These are phyloP conservation scores for Psophia crepitans DNA, from an alignment of 2,113 vertebrate genomes.

Conservation along the genomic window DNA sequence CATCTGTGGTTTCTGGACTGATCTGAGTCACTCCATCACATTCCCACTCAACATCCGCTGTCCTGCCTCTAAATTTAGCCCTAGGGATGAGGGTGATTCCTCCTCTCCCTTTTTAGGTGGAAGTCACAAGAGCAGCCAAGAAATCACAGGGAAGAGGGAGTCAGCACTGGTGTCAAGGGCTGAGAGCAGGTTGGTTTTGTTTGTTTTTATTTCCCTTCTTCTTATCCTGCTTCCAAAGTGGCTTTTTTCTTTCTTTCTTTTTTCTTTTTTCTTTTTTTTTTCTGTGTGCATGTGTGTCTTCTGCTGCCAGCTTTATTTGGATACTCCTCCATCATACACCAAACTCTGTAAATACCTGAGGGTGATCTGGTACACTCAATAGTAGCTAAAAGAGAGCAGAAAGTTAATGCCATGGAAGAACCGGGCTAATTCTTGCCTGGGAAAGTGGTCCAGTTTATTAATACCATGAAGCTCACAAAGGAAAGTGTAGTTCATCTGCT, in stretches of 20 bases:
- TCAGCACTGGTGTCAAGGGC: not conserved
- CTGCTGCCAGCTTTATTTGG: not conserved
- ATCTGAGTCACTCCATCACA: not conserved
- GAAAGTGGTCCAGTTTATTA: not conserved
- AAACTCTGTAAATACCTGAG: not conserved
- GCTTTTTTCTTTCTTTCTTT: not conserved
- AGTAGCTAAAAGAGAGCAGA: not conserved
- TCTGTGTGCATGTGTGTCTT: not conserved
- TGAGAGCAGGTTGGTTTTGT: not conserved
- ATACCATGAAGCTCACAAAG: not conserved
- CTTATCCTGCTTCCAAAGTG: not conserved
- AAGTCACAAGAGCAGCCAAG: not conserved
- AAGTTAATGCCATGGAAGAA: not conserved
- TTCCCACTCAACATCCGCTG: rapidly evolving
- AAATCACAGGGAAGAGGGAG: not conserved
- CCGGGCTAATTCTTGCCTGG: not conserved
- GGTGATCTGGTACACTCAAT: not conserved
- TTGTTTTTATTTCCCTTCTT: not conserved
- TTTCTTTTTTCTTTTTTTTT: not conserved
- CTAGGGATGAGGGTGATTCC: not conserved
- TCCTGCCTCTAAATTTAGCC: not conserved
- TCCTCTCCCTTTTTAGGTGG: not conserved
- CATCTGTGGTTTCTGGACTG: not conserved
- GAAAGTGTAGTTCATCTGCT: not conserved
- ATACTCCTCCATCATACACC: not conserved